Percentiles rank a stretch among this genome's conserved stretches.
phyloP scores from a whole-genome alignment of 2,113 vertebrate species.

The Peromyscus leucopus region DNA sequence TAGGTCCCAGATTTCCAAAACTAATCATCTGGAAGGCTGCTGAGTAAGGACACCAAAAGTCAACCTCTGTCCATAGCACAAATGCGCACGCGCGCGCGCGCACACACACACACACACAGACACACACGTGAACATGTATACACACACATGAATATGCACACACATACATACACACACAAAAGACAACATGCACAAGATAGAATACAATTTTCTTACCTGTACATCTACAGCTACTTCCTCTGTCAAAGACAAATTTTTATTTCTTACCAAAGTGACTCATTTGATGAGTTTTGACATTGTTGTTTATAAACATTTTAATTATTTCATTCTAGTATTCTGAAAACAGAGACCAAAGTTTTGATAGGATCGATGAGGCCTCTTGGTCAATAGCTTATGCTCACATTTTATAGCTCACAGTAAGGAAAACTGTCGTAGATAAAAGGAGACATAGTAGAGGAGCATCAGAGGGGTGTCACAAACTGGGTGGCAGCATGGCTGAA shows the following conservation, averaged over 20 bases:
- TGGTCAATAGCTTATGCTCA: not conserved
- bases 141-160: not conserved
- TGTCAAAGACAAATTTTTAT: not conserved
- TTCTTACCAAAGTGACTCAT: not conserved
- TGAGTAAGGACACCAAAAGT: not conserved
- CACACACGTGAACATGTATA: not conserved
- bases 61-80: not conserved
- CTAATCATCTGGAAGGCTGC: not conserved
- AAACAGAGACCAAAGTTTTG: not conserved
- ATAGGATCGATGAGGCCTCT: not conserved
- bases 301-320: not conserved
- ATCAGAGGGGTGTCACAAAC: not conserved
- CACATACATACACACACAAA: not conserved
- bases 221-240: not conserved
- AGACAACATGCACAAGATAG: not conserved
- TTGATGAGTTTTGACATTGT: not conserved
- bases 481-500: too few relatives aligned
- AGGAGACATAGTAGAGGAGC: not conserved
- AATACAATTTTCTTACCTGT: not conserved
- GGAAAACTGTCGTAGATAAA: not conserved
- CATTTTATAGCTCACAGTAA: not conserved
- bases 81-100: too few relatives aligned
- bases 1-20: not conserved
- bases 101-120: not conserved
- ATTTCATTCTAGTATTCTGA: not conserved